Evolutionary conservation across 2,888 invertebrate species (phyloP).

Genomic region (Drosophila phalerata): DNA sequence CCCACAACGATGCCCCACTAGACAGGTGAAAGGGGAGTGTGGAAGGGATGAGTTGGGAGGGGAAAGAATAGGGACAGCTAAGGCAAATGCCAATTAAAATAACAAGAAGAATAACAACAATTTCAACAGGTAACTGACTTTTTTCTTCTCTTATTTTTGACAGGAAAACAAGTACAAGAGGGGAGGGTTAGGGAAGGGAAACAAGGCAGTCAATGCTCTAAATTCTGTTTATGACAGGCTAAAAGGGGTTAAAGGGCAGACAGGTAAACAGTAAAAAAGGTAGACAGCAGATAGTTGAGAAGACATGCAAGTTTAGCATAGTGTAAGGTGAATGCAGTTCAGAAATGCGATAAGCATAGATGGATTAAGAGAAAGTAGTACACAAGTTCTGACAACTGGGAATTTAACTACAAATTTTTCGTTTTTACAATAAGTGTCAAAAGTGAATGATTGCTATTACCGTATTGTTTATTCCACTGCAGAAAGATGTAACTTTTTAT

Average conservation of each 20-base stretch:
- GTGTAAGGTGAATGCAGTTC: conserved; percentile 9
- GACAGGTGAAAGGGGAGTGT: not conserved
- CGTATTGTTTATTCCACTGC: no score
- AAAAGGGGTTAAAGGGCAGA: conserved; percentile 29
- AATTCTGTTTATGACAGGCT: conserved; percentile 51
- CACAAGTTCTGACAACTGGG: not conserved
- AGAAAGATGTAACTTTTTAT: no score
- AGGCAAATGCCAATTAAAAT: conserved; percentile 74
- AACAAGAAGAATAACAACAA: conserved; percentile 55
- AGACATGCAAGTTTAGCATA: conserved; percentile 41
- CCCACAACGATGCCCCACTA: conserved; percentile 11
- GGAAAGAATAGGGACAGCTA: conserved; percentile 30
- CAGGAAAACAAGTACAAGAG: conserved; percentile 5
- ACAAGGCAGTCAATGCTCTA: conserved; percentile 51
- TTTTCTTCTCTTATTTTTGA: conserved; percentile 30
- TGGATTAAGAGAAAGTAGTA: conserved; percentile 11
- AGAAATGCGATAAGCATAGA: not conserved
- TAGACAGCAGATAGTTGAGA: conserved; percentile 13
- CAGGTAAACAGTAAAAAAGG: conserved; percentile 16
- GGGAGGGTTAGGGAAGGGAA: not conserved
- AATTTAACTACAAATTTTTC: not conserved
- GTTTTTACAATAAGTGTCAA: not conserved
- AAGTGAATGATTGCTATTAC: no score
- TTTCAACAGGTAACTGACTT: conserved; percentile 77
- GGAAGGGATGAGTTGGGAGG: conserved; percentile 1